These are phyloP conservation scores for Gallinago media DNA, from an alignment of 2,113 vertebrate genomes.

Conservation along the genomic window DNA sequence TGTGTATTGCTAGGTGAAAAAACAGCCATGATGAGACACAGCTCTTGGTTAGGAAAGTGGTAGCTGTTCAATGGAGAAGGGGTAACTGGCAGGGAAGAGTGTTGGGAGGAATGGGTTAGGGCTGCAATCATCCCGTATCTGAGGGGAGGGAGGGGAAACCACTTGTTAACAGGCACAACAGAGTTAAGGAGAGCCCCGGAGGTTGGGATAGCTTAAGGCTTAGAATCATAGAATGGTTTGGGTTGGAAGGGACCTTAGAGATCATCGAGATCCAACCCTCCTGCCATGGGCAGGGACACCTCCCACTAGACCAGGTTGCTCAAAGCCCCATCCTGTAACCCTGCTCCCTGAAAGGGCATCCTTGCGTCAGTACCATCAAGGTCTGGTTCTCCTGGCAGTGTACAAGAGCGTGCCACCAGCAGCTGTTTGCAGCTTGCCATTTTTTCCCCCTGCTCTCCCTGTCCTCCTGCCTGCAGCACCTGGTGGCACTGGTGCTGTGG, in stretches of 20 bases:
- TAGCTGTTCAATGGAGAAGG: neutral
- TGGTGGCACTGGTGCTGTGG: neutral
- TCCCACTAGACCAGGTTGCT: neutral
- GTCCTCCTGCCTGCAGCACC: neutral
- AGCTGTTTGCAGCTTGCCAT: neutral
- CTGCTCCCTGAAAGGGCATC: neutral
- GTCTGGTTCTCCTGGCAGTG: fast-evolving
- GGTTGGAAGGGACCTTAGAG: neutral
- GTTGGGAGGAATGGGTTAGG: neutral
- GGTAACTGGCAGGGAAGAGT: neutral
- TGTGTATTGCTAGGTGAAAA: neutral
- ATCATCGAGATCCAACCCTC: neutral
- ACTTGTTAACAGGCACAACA: neutral
- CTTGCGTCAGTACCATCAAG: fast-evolving
- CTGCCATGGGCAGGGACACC: neutral
- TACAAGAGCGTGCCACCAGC: fast-evolving
- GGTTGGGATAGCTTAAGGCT: neutral
- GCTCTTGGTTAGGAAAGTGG: neutral
- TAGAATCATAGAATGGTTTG: neutral
- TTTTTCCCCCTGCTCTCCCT: neutral
- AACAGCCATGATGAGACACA: neutral
- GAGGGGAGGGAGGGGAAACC: neutral
- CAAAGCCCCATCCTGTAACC: neutral
- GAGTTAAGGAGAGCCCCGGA: neutral
- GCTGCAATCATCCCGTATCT: neutral